Evolutionary conservation across 2,113 vertebrate genomes (phyloP), one percentile per base, ranked within the genome.

Genomic region (Tragulus kanchil): DNA sequence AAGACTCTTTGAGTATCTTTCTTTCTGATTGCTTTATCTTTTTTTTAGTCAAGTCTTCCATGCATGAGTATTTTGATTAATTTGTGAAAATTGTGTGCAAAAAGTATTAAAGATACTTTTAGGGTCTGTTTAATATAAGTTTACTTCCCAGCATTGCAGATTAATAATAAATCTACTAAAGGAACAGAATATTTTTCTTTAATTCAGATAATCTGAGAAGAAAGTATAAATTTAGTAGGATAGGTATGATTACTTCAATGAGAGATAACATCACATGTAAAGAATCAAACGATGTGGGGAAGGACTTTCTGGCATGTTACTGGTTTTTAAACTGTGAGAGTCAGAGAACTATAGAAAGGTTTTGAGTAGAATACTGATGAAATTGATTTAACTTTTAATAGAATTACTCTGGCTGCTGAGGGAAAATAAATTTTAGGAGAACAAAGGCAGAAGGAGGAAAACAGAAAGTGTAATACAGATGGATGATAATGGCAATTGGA

Each of bases 1-100:
- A n/a, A n/a, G n/a, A n/a, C n/a, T n/a, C n/a, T n/a, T n/a, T 75
- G 42, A 95, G 6, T 91, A 26, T 67, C 26, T 67, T 77, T 89
- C n/a, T 77, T 75, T 84, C 36, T 45, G 6, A 14, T 36, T 85
- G 4, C 67, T 69, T 84, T 45, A 26, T 50, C 25, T 92, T 26
- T 73, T 85, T 9, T 31, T 71, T 82, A 0, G 56, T 86, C 15
- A 59, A 0, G 6, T 52, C 15, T 90, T 84, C 67, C 64, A n/a
- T 61, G 11, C 3, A 11, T 78, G 14, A 9, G 31, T 77, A 86
- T 16, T 86, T 97, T 50, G 23, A 28, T 50, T 92, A 85, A 59
- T 25, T 58, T 77, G 10, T 26, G 10, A 13, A 78, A 77, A 69
- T 36, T 69, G 6, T 73, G 6, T 82, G 31, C 75, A 64, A 90